Evolutionary conservation across 2,888 invertebrate genomes (phyloP), one percentile per base, ranked within the genome.

Genomic region (Tipula vernalis): DNA sequence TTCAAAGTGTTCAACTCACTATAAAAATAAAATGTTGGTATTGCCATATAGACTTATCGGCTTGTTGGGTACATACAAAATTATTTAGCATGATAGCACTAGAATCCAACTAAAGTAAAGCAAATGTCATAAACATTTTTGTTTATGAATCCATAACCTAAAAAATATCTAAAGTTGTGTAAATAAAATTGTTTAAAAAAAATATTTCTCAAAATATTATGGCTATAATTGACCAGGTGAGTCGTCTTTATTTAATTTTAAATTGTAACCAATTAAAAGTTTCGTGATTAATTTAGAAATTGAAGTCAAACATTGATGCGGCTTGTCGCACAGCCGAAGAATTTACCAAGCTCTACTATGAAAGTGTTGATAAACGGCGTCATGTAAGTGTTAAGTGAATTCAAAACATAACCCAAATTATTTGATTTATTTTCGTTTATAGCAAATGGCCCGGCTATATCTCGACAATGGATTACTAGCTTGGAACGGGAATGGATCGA

Each of bases 401-500:
- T 51, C 3, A n/a, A 10, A 51, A 15, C 5, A 39, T 18, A 85
- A 15, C 13, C 12, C n/a, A 85, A 15, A 39, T 41, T 8, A 41
- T 15, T 5, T n/a, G 5, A 85, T 85, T n/a, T 42, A 0, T 15
- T 57, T 3, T n/a, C 87, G 5, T 87, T 90, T 91, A 87, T 88
- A 95, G 95, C 91, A 96, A 90, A 95, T 98, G 90, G 93, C 95
- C 0, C 95, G 95, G 89, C 92, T 98, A 83, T 98, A 98, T 90
- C 92, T 97, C 89, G 97, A 97, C 85, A 94, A 94, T 36, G 97
- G 96, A 5, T 92, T 95, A n/a, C 92, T 98, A 86, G 95, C 97
- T 84, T 99, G 98, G 98, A 98, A 98, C 92, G 98, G 98, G 41
- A 97, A 97, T 91, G 95, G 96, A 5, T 93, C 96, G 0, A 94